Conservation (phyloP, 2,113 vertebrate species). For the Danionella cerebrum region DNA sequence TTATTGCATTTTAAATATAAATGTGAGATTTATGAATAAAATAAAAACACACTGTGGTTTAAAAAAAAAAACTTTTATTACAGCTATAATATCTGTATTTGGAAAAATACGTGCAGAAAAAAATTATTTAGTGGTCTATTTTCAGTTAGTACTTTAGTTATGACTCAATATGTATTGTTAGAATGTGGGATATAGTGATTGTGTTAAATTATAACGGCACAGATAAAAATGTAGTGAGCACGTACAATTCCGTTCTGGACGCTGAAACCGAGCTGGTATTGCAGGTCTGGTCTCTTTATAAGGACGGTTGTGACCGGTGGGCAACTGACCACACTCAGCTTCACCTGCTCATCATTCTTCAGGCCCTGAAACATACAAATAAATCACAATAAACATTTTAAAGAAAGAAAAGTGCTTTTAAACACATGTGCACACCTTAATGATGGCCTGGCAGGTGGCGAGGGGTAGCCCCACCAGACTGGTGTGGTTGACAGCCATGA, state of each 20-base stretch:
- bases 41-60: too few species aligned
- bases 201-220: too few species aligned
- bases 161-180: too few species aligned
- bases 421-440: slow-evolving; percentile 73
- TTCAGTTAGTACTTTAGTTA: too few species aligned
- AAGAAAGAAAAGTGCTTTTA: not conserved
- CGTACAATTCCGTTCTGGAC: slow-evolving; percentile 98
- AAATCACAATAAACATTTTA: not conserved
- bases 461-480: slow-evolving; percentile 94
- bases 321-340: slow-evolving; percentile 93
- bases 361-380: slow-evolving; percentile 67
- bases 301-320: slow-evolving; percentile 94
- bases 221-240: too few species aligned
- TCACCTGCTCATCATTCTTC: slow-evolving; percentile 88
- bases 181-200: too few species aligned
- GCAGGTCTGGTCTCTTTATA: slow-evolving; percentile 92
- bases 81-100: too few species aligned
- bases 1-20: too few species aligned
- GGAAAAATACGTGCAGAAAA: too few species aligned
- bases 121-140: too few species aligned
- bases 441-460: slow-evolving; percentile 93
- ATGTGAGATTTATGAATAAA: too few species aligned
- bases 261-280: slow-evolving; percentile 96
- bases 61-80: too few species aligned
- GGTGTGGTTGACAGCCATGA: slow-evolving; percentile 97